These are phyloP conservation scores for Allobates femoralis DNA, from an alignment of 2,797 vertebrate species.

Conservation along the genomic window DNA sequence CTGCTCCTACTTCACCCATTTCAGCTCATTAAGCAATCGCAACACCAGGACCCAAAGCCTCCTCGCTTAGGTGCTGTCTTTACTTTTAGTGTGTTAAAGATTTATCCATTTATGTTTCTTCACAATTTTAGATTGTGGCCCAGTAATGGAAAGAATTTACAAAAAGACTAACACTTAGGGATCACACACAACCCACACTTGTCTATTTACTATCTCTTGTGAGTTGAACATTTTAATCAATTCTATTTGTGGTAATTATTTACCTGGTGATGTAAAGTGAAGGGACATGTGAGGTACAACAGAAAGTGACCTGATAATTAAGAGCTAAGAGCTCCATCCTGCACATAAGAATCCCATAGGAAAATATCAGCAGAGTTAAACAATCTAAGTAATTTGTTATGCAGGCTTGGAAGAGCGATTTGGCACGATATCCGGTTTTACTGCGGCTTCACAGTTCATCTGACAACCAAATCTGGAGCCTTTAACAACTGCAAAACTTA, in stretches of 20 bases:
- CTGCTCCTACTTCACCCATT: too few species aligned
- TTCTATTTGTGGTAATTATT: not conserved
- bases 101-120: too few species aligned
- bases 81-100: too few species aligned
- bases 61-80: too few species aligned
- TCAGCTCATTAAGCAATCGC: too few species aligned
- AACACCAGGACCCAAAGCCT: too few species aligned
- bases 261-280: not conserved
- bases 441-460: constrained; percentile 43
- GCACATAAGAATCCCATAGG: constrained; percentile 7
- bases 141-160: too few species aligned
- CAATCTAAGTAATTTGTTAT: constrained; percentile 50
- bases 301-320: not conserved
- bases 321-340: not conserved
- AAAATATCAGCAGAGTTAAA: constrained; percentile 29
- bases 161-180: too few species aligned
- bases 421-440: constrained; percentile 18
- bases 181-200: too few species aligned
- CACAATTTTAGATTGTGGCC: too few species aligned
- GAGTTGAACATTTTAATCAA: not conserved
- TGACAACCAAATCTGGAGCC: constrained; percentile 24
- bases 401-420: constrained; percentile 32
- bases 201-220: too few species aligned
- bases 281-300: not conserved
- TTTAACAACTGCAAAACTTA: constrained; percentile 33